Evolutionary conservation across 1,140 invertebrate species (phyloP).

Genomic region (Ericerus pela): DNA sequence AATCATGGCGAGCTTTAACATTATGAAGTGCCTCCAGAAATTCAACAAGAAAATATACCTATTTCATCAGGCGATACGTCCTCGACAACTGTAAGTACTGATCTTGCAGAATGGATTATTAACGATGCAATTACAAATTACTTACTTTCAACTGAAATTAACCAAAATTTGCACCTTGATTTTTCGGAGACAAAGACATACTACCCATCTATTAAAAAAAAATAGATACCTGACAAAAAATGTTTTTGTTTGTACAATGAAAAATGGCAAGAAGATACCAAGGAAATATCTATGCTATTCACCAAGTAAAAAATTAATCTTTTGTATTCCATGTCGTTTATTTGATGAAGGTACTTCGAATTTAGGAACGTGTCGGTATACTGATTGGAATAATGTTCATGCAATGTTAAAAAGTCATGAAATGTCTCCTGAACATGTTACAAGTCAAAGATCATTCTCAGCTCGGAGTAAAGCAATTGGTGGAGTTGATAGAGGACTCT

Average conservation of each 20-base stretch:
- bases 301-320: neutral
- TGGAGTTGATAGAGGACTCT: conserved; percentile 5
- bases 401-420: conserved; percentile 3
- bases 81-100: too few species aligned
- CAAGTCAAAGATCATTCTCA: conserved; percentile 5
- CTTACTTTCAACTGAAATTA: conserved; percentile 5
- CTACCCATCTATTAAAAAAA: neutral
- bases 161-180: conserved; percentile 1
- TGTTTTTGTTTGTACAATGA: neutral
- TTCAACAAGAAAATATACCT: too few species aligned
- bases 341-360: conserved; percentile 7
- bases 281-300: conserved; percentile 11
- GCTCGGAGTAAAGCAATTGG: neutral
- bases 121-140: too few species aligned
- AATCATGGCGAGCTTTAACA: too few species aligned
- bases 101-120: too few species aligned
- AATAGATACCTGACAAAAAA: neutral
- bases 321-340: conserved; percentile 6
- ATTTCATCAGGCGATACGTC: too few species aligned
- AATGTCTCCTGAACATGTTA: conserved; percentile 2
- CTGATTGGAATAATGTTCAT: conserved; percentile 1
- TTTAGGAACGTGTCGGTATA: neutral
- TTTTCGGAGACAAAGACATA: conserved; percentile 3
- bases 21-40: too few species aligned
- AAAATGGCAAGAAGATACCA: neutral